Base-by-base conservation (phyloP, 2,797 vertebrate species). In the Rallus crepitans region DNA sequence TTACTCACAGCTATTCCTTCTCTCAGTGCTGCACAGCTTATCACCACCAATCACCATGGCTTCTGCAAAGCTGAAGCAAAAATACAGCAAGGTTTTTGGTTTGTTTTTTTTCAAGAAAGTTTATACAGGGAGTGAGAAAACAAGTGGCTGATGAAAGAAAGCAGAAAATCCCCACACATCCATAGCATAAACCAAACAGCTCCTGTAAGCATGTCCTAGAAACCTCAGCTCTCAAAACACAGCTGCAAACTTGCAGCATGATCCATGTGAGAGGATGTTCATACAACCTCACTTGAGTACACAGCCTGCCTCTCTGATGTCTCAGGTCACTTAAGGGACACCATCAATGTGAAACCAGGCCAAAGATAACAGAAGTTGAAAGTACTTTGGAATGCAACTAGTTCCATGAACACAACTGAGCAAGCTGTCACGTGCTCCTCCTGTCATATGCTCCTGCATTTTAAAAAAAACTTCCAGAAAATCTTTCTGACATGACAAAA, bases 281-380 rank as follows among this genome's bases (percentile, higher is more conserved):
- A 16, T 11, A 42, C 73, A 55, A 11, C 85, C 80, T 72, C 86
- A 75, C 31, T 63, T 0, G 1, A 75, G 77, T 85, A 83, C 11
- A 72, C 88, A 86, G 50, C 45, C 40, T 31, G 14, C 11, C 33
- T 15, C 31, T 72, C 56, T 45, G 2, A 81, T 11, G 60, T 11
- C 86, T 87, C 66, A 53, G 56, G 81, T 73, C 90, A 96, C 71
- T 50, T 35, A 85, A 40, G 28, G 86, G 92, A 85, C 60, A 87
- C 8, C 50, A 63, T 2, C 40, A 48, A 3, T 16, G 21, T 47
- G 72, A 95, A 92, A 75, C 13, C 35, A 72, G 55, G 53, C 40
- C 72, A 61, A 18, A 4, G 8, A 6, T 1, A 89, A 81, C 14
- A 45, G 56, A 56, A 59, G 82, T 82, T 63, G 21, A 3, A 80